A percentile compares a stretch with the other conserved stretches of the same genome.
Evolutionary conservation across 2,888 invertebrate species (phyloP).

Genomic region (Pyrrhopygopsis socrates): DNA sequence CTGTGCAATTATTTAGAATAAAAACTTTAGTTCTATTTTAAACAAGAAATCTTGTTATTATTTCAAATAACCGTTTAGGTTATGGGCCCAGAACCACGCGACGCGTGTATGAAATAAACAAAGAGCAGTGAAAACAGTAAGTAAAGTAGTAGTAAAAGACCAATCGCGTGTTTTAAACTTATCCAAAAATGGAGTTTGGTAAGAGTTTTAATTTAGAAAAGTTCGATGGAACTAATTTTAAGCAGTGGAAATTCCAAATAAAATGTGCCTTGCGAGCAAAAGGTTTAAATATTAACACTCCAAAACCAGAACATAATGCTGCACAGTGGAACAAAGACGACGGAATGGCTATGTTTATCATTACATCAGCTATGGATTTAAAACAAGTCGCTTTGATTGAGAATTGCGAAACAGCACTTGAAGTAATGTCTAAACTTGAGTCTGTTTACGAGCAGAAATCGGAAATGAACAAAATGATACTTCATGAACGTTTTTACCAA

Average conservation of each 20-base stretch:
- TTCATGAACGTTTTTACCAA: constrained; percentile 72
- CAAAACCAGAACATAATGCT: constrained; percentile 33
- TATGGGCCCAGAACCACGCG: too few relatives aligned
- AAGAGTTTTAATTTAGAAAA: constrained; percentile 29
- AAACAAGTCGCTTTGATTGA: constrained; percentile 75
- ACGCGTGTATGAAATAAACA: too few relatives aligned
- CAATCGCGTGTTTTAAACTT: too few relatives aligned
- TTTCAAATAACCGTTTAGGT: too few relatives aligned
- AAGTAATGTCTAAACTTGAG: constrained; percentile 77
- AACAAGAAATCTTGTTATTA: too few relatives aligned
- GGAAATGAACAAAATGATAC: constrained; percentile 64
- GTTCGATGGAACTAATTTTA: constrained; percentile 69
- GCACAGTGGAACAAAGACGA: constrained; percentile 63
- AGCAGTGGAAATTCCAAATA: constrained; percentile 82
- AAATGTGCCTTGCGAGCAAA: constrained; percentile 80
- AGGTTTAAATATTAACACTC: constrained; percentile 65
- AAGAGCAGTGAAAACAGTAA: too few relatives aligned
- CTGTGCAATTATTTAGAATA: too few relatives aligned
- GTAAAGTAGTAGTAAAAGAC: too few relatives aligned
- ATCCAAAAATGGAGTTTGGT: neutral
- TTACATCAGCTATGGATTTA: constrained; percentile 71
- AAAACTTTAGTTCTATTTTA: too few relatives aligned
- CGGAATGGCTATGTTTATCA: constrained; percentile 51
- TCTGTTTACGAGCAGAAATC: constrained; percentile 74
- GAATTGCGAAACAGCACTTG: constrained; percentile 66